These are phyloP conservation scores for Koerneria pararmatus DNA, from an alignment of 2,888 invertebrate species.

Conservation along the genomic window DNA sequence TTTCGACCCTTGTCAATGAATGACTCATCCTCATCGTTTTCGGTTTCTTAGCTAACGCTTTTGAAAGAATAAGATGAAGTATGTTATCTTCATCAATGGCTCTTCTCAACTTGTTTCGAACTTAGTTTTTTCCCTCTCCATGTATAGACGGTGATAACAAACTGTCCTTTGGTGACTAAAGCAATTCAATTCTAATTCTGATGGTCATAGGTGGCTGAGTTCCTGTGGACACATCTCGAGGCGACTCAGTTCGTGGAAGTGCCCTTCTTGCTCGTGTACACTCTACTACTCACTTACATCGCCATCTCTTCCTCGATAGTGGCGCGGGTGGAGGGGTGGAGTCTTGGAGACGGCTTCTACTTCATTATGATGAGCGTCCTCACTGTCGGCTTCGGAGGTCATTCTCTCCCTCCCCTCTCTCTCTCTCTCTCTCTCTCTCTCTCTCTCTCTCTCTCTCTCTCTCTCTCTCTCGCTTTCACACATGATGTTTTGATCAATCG, in stretches of 20 bases:
- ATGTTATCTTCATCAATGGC: no score
- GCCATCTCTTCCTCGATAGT: slow-evolving; percentile 58
- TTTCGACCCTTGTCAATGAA: background rate
- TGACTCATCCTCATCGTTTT: no score
- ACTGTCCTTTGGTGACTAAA: no score
- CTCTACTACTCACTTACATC: slow-evolving; percentile 35
- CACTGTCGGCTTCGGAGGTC: slow-evolving; percentile 76
- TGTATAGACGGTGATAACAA: no score
- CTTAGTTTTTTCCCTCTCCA: no score
- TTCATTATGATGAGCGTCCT: slow-evolving; percentile 95
- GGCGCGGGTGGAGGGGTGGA: slow-evolving; percentile 68
- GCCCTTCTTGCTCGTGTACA: slow-evolving; percentile 52
- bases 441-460: no score
- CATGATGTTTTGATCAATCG: no score
- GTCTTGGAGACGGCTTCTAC: slow-evolving; percentile 79
- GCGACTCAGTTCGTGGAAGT: slow-evolving; percentile 57
- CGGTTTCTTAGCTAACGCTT: no score
- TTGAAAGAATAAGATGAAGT: no score
- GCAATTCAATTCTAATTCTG: slow-evolving; percentile 18
- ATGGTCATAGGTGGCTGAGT: slow-evolving; percentile 56
- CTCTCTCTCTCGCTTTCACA: no score
- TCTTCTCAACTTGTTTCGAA: no score
- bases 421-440: no score
- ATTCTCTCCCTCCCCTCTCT: background rate
- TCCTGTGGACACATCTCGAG: slow-evolving; percentile 57